Evolutionary conservation across 2,113 vertebrate genomes (phyloP).

Genomic region (Syngnathoides biaculeatus): DNA sequence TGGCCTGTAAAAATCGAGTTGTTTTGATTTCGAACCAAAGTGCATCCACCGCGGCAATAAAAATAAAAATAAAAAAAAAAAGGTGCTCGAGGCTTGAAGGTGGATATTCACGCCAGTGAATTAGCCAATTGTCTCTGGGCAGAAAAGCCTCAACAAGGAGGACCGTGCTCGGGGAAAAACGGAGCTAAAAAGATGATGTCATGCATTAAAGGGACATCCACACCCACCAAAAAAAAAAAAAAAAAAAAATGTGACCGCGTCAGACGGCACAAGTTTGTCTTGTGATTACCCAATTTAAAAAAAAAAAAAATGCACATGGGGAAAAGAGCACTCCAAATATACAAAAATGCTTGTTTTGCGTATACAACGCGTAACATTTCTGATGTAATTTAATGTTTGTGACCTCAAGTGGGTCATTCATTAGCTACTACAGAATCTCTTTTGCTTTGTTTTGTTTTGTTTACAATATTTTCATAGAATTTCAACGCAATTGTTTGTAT

Average conservation of each 20-base stretch:
- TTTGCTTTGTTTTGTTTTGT: too few relatives aligned
- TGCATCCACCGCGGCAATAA: too few relatives aligned
- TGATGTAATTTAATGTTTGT: too few relatives aligned
- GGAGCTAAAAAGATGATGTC: constrained; percentile 61
- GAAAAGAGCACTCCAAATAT: not conserved
- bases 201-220: constrained; percentile 63
- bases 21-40: not conserved
- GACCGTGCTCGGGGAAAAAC: constrained; percentile 41
- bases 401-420: not conserved
- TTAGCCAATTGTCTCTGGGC: constrained; percentile 73
- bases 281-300: constrained; percentile 1
- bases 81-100: constrained; percentile 16
- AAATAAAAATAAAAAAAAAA: too few relatives aligned
- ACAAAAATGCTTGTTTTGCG: not conserved
- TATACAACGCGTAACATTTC: not conserved
- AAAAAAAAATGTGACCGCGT: constrained; percentile 17
- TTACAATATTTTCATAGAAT: not conserved
- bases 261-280: constrained; percentile 4
- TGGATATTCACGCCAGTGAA: constrained; percentile 53
- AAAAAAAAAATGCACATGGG: not conserved
- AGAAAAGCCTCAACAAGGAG: constrained; percentile 63
- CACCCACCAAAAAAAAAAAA: constrained; percentile 13
- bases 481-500: not conserved
- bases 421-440: too few relatives aligned
- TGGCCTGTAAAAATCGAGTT: not conserved